Percentiles rank a stretch among this genome's conserved stretches.
Conservation (phyloP, 1,140 invertebrate genomes). For the Ips nitidus region DNA sequence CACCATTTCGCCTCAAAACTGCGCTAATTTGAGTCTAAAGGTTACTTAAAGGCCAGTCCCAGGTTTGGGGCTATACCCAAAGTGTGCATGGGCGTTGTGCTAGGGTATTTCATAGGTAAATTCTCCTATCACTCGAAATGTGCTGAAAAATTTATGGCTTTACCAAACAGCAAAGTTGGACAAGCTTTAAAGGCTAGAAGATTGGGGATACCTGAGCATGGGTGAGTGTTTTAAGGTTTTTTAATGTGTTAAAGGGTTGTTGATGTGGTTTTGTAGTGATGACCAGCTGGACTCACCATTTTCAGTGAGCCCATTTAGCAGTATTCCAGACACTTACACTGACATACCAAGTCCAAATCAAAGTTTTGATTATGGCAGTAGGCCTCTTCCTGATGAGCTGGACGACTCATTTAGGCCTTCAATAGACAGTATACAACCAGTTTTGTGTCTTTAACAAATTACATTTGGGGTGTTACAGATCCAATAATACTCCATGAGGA, state of each 20-base stretch:
- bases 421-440: conserved; percentile 52
- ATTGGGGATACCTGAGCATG: conserved; percentile 50
- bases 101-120: conserved; percentile 77
- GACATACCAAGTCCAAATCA: conserved; percentile 50
- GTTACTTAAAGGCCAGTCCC: conserved; percentile 57
- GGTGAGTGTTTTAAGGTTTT: conserved; percentile 40
- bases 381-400: conserved; percentile 53
- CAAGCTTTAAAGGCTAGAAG: conserved; percentile 60
- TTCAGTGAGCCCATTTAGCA: conserved; percentile 53
- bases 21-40: conserved; percentile 41
- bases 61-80: conserved; percentile 68
- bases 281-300: conserved; percentile 48
- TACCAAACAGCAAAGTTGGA: conserved; percentile 64
- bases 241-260: background rate
- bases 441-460: conserved; percentile 2
- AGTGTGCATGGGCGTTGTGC: conserved; percentile 61
- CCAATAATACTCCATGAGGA: conserved; percentile 47
- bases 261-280: conserved; percentile 5
- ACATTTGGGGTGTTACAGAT: conserved; percentile 37
- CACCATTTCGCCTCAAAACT: background rate
- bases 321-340: conserved; percentile 51
- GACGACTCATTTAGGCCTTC: conserved; percentile 56
- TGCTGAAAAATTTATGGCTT: conserved; percentile 72
- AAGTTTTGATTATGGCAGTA: conserved; percentile 53
- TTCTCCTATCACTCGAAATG: conserved; percentile 72